Evolutionary conservation across 2,113 vertebrate genomes (phyloP), one percentile per base, ranked within the genome.

Genomic region (Coptodon bakossiorum): DNA sequence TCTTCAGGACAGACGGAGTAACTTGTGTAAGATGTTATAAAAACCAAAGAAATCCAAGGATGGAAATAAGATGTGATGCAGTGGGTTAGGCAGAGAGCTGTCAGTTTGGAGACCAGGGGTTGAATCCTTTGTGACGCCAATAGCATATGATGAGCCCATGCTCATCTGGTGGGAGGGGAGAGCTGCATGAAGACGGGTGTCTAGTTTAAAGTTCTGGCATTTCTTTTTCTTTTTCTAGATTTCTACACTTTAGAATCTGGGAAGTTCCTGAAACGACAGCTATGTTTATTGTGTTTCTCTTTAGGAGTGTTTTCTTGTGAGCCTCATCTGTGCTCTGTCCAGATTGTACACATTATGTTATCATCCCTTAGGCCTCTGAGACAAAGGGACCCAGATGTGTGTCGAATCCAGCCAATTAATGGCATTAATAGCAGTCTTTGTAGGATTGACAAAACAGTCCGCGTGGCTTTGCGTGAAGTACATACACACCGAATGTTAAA

Each of bases 301-400:
- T 66, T 22, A 13, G 22, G 9, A 80, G 24, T 34, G 29, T 61
- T 90, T 86, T 40, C 31, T 81, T 73, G 2, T 40, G 36, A 73
- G 22, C 50, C 81, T 13, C 29, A 56, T 89, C 79, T 89, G 40
- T 80, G 76, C 81, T 81, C 29, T 43, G 34, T 83, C 79, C 38
- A 68, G 16, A 16, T 73, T n/a, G 22, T 82, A 14, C 45, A 56
- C 84, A 76, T 79, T 54, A 52, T 59, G 38, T 52, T 50, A 54
- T 31, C 19, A 4, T 83, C 85, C 80, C 82, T 84, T 61, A 50
- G 89, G 73, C 85, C 86, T 22, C 56, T 48, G 40, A 83, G 24
- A 66, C 68, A 43, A 19, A 53, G 80, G 90, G 89, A 87, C 90
- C 45, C 95, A 96, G 90, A 89, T 95, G 93, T 91, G 86, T 83